Conservation (phyloP, 2,797 vertebrate species). For the Sebastes minor region DNA sequence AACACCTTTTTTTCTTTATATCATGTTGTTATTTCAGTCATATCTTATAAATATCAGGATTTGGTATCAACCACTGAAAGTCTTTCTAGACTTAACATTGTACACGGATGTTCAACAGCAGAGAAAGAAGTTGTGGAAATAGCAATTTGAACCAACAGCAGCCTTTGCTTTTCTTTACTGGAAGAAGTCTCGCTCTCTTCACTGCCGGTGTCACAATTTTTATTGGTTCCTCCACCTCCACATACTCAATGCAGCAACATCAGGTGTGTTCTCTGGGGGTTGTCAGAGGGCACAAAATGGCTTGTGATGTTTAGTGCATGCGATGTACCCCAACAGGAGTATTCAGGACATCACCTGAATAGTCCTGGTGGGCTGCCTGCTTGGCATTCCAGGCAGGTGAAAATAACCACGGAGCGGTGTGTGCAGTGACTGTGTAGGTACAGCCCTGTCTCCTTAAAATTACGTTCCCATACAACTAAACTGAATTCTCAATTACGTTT, state of each 20-base stretch:
- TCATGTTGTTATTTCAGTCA: not conserved
- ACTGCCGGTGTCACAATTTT: constrained; percentile 21
- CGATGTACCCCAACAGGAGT: not conserved
- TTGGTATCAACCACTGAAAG: not conserved
- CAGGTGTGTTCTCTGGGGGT: constrained; percentile 2
- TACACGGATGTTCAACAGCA: not conserved
- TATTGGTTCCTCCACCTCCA: constrained; percentile 6
- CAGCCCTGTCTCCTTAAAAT: not conserved
- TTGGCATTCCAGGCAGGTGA: constrained; percentile 5
- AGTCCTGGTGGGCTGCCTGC: constrained; percentile 2
- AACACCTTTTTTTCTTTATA: not conserved
- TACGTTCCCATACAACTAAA: not conserved
- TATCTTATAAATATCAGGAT: not conserved
- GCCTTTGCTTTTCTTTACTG: not conserved
- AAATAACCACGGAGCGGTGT: not conserved
- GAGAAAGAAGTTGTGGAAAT: not conserved
- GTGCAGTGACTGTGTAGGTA: not conserved
- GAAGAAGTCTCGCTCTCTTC: not conserved
- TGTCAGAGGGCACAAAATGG: constrained; percentile 27
- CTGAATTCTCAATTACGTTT: not conserved
- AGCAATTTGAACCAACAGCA: not conserved
- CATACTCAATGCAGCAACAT: not conserved
- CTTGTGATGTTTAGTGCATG: constrained; percentile 17
- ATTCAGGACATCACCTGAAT: not conserved
- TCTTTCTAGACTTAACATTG: not conserved